phyloP scores from a whole-genome alignment of 2,113 vertebrate genomes.

The Oncorhynchus mykiss region DNA sequence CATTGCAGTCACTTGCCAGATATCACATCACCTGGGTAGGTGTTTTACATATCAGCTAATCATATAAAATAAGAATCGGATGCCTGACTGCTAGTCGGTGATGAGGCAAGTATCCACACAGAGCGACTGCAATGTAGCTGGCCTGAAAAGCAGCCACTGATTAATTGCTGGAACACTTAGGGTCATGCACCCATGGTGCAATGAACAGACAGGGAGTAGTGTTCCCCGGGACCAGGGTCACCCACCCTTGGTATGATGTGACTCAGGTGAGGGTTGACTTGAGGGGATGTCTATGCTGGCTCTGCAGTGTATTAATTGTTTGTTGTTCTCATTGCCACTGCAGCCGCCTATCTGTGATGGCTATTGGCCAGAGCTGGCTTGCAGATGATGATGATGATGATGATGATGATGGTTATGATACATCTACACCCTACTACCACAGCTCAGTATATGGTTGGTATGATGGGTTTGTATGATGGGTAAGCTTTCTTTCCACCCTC shows the following conservation, averaged over 20 bases:
- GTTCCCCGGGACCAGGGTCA: slow-evolving; percentile 68
- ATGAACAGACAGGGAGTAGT: background rate
- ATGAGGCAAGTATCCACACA: too few relatives aligned
- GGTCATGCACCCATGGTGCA: background rate
- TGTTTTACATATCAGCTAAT: too few relatives aligned
- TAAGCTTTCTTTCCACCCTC: slow-evolving; percentile 89
- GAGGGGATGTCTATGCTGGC: slow-evolving; percentile 61
- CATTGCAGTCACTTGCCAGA: too few relatives aligned
- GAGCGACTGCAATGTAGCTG: too few relatives aligned
- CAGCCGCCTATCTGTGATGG: slow-evolving; percentile 98
- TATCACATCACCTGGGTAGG: too few relatives aligned
- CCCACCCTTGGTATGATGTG: slow-evolving; percentile 53
- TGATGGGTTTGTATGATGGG: slow-evolving; percentile 99
- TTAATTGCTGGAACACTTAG: background rate
- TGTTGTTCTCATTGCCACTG: slow-evolving; percentile 99
- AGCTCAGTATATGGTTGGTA: slow-evolving; percentile 99
- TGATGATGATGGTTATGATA: slow-evolving; percentile 79
- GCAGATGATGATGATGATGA: slow-evolving; percentile 98
- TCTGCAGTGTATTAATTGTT: slow-evolving; percentile 91
- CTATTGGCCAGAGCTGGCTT: slow-evolving; percentile 95
- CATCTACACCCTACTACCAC: slow-evolving; percentile 96
- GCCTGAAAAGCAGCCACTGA: too few relatives aligned
- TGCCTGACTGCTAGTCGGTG: too few relatives aligned
- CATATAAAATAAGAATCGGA: too few relatives aligned
- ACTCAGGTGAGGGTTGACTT: slow-evolving; percentile 48